These are phyloP conservation scores for Fistularia tabacaria DNA, from an alignment of 2,797 vertebrate genomes.

Conservation along the genomic window DNA sequence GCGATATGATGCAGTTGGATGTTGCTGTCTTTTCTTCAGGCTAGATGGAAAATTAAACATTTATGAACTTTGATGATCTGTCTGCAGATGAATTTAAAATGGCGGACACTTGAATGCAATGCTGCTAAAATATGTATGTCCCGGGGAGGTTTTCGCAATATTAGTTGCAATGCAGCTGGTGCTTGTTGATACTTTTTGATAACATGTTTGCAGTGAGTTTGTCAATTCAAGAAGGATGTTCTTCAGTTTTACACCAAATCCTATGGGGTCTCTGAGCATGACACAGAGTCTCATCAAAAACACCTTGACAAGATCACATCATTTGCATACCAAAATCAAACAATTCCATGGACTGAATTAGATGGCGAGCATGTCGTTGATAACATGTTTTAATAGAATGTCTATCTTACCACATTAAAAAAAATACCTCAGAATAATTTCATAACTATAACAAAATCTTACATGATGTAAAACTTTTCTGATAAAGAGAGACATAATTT, in stretches of 20 bases:
- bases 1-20: conserved; percentile 40
- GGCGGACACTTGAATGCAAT: conserved; percentile 4
- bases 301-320: conserved; percentile 9
- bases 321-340: conserved; percentile 20
- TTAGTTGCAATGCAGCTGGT: neutral
- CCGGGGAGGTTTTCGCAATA: neutral
- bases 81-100: neutral
- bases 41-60: no score
- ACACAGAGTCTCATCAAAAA: conserved; percentile 19
- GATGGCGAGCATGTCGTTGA: conserved; percentile 1
- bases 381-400: no score
- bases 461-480: no score
- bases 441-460: no score
- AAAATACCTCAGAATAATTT: no score
- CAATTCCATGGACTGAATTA: conserved; percentile 6
- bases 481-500: no score
- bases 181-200: conserved; percentile 1
- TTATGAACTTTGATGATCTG: no score
- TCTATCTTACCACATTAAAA: no score
- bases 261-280: conserved; percentile 3
- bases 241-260: neutral
- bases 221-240: no score
- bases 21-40: conserved; percentile 1
- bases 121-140: neutral
- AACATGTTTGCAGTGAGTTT: neutral